Base-by-base conservation (phyloP, 2,888 invertebrate species). In the Melanostoma mellinum region DNA sequence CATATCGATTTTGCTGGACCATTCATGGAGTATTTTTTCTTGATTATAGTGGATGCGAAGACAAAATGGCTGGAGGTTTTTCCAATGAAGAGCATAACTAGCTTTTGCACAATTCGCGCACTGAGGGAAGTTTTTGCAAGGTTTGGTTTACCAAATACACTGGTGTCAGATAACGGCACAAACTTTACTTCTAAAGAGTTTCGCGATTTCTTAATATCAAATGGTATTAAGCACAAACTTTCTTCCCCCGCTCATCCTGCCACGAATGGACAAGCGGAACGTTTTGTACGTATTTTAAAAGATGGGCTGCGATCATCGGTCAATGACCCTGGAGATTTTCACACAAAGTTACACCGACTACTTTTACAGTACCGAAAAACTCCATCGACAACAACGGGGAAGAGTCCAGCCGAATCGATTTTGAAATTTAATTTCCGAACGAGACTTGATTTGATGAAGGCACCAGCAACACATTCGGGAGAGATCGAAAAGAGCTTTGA, bases 321-420 rank as follows among this genome's bases (percentile, higher is more conserved):
- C 20, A 20, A 20, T 20, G 20, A 20, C 20, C 20, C 20, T 20
- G 20, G 20, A 20, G 20, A 20, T 20, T 8, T 44, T 9, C 9
- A 44, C 44, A 44, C 9, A n/a, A 44, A 44, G 20, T 20, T 1
- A 20, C 20, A 20, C 20, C 20, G 20, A 20, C 20, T 20, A 44
- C 44, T 44, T n/a, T n/a, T 44, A n/a, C 44, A 44, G 44, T 44
- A 44, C 44, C 44, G 44, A n/a, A 44, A 9, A 4, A 44, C 44
- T 1, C 44, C 42, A 42, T 42, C 42, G 8, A 42, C 42, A 42
- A 42, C 42, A 42, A 42, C 6, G n/a, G 42, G 6, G n/a, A 20
- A 20, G 20, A 20, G 20, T 20, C 20, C 20, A 20, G 20, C 20
- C 20, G 20, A 20, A 20, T 20, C 20, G 20, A 20, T 20, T 20